Evolutionary conservation across 2,888 invertebrate genomes (phyloP), one percentile per base, ranked within the genome.

Genomic region (Amaurobius ferox): DNA sequence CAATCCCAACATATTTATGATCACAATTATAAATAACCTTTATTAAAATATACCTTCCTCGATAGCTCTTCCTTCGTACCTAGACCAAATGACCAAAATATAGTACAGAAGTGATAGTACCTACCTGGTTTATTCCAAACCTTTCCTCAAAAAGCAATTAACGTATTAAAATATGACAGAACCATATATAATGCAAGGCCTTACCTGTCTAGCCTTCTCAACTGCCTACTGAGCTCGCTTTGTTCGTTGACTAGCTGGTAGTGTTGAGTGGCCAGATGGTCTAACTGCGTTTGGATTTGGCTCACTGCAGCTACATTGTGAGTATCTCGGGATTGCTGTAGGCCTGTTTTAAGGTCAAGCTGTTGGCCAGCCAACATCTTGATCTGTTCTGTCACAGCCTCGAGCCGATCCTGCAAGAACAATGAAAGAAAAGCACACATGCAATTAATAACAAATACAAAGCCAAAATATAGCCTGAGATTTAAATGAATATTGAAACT

Each of bases 301-400:
- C 90, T 90, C 3, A 90, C 89, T 32, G 89, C 90, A 0, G 89
- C 89, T 30, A 89, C 89, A 66, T 92, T 91, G 61, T 91, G 90
- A 19, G 89, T 88, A 55, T 91, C 91, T 83, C 90, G 90, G 6
- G 91, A 91, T 67, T 90, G 89, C 44, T 90, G 90, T 30, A 92
- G 89, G 78, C 91, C 91, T 16, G 89, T 89, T 77, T 91, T 90
- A 70, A 92, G 89, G 67, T 92, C 91, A 71, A 92, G 92, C 71
- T 91, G 91, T 85, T 91, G 90, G 77, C 86, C 83, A 11, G 87
- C 83, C 77, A 89, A 78, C 70, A 88, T 40, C 23, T 91, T 90
- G 83, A 93, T 88, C 89, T 93, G 92, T 48, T 92, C 91, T 16
- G 91, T 91, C 55, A 93, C 91, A 78, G 91, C 91, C 76, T 92